Conservation (phyloP, 1,140 invertebrate genomes). For the Aplysia californica region DNA sequence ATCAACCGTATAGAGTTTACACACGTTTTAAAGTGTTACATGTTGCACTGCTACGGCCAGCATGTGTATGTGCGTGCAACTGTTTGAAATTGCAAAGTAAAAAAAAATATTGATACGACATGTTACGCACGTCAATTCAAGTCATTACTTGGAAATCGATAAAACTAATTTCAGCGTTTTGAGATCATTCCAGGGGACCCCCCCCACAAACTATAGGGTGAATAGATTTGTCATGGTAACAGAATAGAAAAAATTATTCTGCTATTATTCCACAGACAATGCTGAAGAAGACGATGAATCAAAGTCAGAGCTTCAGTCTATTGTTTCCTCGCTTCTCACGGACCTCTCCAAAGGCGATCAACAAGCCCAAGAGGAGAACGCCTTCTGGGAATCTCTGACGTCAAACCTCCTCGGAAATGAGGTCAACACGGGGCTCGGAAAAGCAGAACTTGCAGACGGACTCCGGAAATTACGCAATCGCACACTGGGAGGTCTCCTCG, state of each 20-base stretch:
- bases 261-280: not conserved
- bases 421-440: constrained; percentile 38
- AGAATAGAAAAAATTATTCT: not conserved
- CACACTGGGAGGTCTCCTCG: constrained; percentile 29
- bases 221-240: not conserved
- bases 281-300: not conserved
- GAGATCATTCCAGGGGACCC: no score
- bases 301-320: constrained; percentile 29
- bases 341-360: constrained; percentile 36
- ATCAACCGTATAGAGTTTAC: not conserved
- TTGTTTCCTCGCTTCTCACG: constrained; percentile 11
- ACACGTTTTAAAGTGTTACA: not conserved
- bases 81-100: not conserved
- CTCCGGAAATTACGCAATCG: constrained; percentile 37
- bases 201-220: not conserved
- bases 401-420: constrained; percentile 35
- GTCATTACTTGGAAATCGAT: not conserved
- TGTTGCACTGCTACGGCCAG: not conserved
- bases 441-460: constrained; percentile 32
- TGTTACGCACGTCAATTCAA: not conserved
- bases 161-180: not conserved
- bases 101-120: not conserved
- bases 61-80: not conserved
- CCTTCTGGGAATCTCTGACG: constrained; percentile 38
- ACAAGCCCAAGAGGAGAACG: constrained; percentile 29